Conservation (phyloP, 1,140 invertebrate genomes). For the Acromyrmex echinatior region DNA sequence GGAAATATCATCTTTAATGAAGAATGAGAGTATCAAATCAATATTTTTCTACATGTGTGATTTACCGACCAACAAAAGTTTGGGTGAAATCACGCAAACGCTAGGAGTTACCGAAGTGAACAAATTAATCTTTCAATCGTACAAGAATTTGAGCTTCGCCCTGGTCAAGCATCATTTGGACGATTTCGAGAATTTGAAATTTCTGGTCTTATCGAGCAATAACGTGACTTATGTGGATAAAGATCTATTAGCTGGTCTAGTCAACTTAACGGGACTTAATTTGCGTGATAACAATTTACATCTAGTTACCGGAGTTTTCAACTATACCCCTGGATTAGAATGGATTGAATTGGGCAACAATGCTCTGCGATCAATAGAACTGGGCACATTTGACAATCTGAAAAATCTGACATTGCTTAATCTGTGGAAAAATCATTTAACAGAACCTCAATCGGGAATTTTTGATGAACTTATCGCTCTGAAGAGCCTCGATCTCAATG, state of each 20-base stretch:
- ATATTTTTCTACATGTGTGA: constrained; percentile 74
- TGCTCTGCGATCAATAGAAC: constrained; percentile 87
- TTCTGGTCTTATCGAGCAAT: constrained; percentile 86
- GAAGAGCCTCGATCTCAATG: constrained; percentile 88
- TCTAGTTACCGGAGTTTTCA: constrained; percentile 71
- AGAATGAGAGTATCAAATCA: constrained; percentile 44
- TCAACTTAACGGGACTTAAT: constrained; percentile 88
- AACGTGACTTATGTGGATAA: constrained; percentile 87
- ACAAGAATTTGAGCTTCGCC: constrained; percentile 84
- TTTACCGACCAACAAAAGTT: constrained; percentile 73
- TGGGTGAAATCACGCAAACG: constrained; percentile 72
- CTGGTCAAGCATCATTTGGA: constrained; percentile 87
- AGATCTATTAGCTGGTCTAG: constrained; percentile 88
- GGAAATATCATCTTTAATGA: background rate
- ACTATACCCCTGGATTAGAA: constrained; percentile 85
- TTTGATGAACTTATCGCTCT: constrained; percentile 88
- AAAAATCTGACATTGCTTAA: constrained; percentile 88
- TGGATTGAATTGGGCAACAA: constrained; percentile 89
- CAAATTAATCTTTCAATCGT: constrained; percentile 85
- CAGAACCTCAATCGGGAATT: constrained; percentile 87
- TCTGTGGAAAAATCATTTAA: constrained; percentile 89
- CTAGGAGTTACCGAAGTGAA: constrained; percentile 85
- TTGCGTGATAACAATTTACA: constrained; percentile 88
- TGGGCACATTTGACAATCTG: constrained; percentile 88
- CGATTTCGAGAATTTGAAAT: constrained; percentile 85